Base-by-base conservation (phyloP, 2,888 invertebrate species). In the Melinaea marsaeus region DNA sequence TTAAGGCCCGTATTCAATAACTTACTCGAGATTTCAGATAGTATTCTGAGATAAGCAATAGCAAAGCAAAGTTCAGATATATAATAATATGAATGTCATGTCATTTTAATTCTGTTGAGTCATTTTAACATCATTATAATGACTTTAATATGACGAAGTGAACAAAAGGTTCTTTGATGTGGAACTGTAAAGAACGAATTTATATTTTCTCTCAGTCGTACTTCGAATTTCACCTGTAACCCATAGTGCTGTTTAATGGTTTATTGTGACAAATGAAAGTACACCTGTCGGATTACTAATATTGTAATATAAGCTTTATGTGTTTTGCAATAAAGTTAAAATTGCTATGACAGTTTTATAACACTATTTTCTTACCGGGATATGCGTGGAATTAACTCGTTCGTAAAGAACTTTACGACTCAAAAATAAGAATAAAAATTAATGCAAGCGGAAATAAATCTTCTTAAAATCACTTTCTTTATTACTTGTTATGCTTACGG, bases 321-420 rank as follows among this genome's bases (percentile, higher is more conserved):
- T 6, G 9, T 7, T 9, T 51, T 7, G 2, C 2, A 42, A 57
- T 22, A 37, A 42, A 13, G 13, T 42, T 57, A 57, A 32, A 45
- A 22, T 13, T 32, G 45, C 22, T 35, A 13, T 57, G 7, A 37
- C 1, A 37, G 32, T 42, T 7, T 6, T 42, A 37, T 11, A 2
- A 57, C 11, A 54, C 22, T 32, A 9, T 61, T 56, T 51, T 56
- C 51, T 51, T 61, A 56, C 63, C 1, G 22, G 45, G 58, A 70
- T 72, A 78, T 74, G 75, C 75, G 73, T 77, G 71, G 72, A 74
- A 76, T 73, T 73, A 70, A 66, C 75, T 77, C 73, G 78, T 74
- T 74, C 72, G 78, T 74, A 73, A 51, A 3, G 32, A 32, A 32
- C 32, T 51, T 32, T 51, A 32, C 22, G 22, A 32, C 32, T 51